Evolutionary conservation across 2,888 invertebrate genomes (phyloP).

Genomic region (Leptinotarsa rubiginosa): DNA sequence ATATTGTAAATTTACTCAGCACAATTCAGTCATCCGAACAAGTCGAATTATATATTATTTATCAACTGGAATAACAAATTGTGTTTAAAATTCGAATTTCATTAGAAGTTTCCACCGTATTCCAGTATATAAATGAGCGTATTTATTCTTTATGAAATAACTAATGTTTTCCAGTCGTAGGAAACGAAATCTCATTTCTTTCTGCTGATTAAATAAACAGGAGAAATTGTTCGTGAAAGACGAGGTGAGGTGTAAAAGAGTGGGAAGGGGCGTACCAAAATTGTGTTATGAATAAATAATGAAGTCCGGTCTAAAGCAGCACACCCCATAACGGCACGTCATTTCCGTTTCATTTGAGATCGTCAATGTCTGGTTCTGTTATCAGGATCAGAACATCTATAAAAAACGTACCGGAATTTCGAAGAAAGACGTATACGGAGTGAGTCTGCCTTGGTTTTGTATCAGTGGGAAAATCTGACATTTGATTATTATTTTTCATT

Average conservation of each 20-base stretch:
- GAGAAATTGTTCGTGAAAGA: conserved; percentile 18
- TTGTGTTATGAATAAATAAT: conserved; percentile 56
- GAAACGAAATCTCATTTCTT: conserved; percentile 23
- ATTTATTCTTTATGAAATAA: conserved; percentile 18
- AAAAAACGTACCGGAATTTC: not conserved
- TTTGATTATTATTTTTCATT: too few species aligned
- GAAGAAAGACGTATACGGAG: not conserved
- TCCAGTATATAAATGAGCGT: conserved; percentile 15
- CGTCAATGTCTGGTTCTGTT: conserved; percentile 23
- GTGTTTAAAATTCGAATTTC: not conserved
- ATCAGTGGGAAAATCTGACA: not conserved
- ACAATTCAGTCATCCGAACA: too few species aligned
- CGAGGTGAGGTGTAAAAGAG: conserved; percentile 36
- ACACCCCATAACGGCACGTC: conserved; percentile 53
- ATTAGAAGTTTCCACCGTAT: not conserved
- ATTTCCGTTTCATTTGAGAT: conserved; percentile 47
- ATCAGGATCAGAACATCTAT: conserved; percentile 9
- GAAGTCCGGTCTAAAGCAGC: conserved; percentile 50
- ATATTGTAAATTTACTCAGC: too few species aligned
- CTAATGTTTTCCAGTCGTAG: conserved; percentile 16
- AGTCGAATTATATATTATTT: too few species aligned
- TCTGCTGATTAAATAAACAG: conserved; percentile 22
- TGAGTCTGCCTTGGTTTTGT: not conserved
- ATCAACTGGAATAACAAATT: too few species aligned
- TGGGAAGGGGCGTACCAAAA: conserved; percentile 33